These are phyloP conservation scores for Chromoteleia sp. DNA, from an alignment of 2,888 invertebrate genomes.

Conservation along the genomic window DNA sequence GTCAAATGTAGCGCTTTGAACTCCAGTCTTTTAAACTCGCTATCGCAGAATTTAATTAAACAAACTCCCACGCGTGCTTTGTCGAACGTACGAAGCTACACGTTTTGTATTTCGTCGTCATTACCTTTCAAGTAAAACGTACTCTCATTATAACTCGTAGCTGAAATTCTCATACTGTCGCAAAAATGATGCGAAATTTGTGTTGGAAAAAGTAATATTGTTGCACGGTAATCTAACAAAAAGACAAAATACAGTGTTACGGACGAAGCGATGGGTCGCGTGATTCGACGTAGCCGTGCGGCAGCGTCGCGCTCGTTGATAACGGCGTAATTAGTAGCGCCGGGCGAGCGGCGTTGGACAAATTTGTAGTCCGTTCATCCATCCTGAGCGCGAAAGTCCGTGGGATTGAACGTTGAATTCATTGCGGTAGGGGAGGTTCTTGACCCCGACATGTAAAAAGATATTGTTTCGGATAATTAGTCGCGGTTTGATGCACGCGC, in stretches of 20 bases:
- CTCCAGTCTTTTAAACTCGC: too few relatives aligned
- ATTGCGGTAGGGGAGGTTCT: conserved; percentile 3
- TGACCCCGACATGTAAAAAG: conserved; percentile 29
- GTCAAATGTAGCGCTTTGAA: too few relatives aligned
- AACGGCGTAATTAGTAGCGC: conserved; percentile 54
- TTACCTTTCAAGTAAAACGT: too few relatives aligned
- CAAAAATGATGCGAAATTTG: too few relatives aligned
- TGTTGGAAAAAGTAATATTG: conserved; percentile 33
- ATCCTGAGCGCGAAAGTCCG: too few relatives aligned
- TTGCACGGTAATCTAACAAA: conserved; percentile 5
- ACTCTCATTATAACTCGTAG: too few relatives aligned
- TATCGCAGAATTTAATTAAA: too few relatives aligned
- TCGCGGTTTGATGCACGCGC: conserved; percentile 2
- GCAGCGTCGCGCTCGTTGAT: conserved; percentile 58
- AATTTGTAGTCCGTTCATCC: conserved; percentile 49
- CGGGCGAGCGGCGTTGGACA: conserved; percentile 32
- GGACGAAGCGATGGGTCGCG: conserved; percentile 44
- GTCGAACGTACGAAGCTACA: too few relatives aligned
- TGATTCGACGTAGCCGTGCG: conserved; percentile 55
- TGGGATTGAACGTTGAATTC: conserved; percentile 26
- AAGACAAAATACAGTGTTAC: too few relatives aligned
- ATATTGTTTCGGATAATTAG: conserved; percentile 46
- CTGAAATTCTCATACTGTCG: too few relatives aligned
- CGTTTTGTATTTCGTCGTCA: too few relatives aligned
- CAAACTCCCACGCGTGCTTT: too few relatives aligned